These are phyloP conservation scores for Pseudachorutes palmiensis DNA, from an alignment of 1,140 invertebrate genomes.

Conservation along the genomic window DNA sequence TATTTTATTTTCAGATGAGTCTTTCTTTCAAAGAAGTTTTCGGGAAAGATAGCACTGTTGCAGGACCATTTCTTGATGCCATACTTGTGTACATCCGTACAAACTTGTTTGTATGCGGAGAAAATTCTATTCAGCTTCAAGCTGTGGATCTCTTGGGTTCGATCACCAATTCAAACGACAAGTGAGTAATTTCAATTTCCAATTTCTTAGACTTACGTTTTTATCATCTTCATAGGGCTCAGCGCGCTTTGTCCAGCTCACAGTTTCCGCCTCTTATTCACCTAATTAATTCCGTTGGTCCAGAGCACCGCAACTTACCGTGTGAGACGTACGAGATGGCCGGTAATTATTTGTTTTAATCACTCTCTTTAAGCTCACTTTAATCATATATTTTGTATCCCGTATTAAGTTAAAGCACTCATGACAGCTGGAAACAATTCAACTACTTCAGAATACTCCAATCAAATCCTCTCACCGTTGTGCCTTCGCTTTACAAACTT, in stretches of 20 bases:
- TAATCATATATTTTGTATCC: constrained; percentile 46
- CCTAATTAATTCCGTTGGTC: constrained; percentile 17
- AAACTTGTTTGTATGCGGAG: constrained; percentile 52
- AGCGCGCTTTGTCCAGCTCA: constrained; percentile 14
- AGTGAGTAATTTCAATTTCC: constrained; percentile 43
- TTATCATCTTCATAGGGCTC: constrained; percentile 4
- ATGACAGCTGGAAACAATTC: neutral
- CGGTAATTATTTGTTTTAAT: constrained; percentile 44
- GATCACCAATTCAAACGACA: constrained; percentile 50
- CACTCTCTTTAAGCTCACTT: constrained; percentile 40
- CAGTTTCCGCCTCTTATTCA: constrained; percentile 16
- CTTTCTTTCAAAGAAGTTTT: neutral
- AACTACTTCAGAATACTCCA: neutral
- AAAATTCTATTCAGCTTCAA: constrained; percentile 53
- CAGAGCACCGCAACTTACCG: constrained; percentile 20
- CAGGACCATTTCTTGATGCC: neutral
- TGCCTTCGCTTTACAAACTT: constrained; percentile 52
- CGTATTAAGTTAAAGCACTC: neutral
- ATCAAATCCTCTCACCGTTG: constrained; percentile 53
- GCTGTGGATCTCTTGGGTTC: constrained; percentile 51
- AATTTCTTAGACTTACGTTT: neutral
- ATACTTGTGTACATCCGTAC: constrained; percentile 45
- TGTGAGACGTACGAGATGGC: constrained; percentile 20
- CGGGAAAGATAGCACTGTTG: neutral
- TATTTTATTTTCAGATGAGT: constrained; percentile 19